Percentiles rank a stretch among this genome's conserved stretches.
These are phyloP conservation scores for Patella depressa DNA, from an alignment of 2,888 invertebrate genomes.

Conservation along the genomic window DNA sequence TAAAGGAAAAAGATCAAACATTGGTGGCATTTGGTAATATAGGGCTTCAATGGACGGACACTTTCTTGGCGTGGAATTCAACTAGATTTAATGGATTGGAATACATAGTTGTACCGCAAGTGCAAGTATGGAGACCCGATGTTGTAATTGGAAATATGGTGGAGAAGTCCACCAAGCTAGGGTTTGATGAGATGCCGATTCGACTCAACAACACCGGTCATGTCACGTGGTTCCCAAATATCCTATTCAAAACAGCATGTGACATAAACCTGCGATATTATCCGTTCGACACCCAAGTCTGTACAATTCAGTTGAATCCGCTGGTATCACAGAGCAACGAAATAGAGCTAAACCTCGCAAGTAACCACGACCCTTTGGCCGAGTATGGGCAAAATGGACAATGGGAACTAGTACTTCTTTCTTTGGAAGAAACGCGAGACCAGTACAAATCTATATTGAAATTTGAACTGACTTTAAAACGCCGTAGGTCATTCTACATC, in stretches of 20 bases:
- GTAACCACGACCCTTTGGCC: neutral
- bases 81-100: constrained; percentile 3
- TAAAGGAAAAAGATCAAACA: constrained; percentile 15
- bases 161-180: constrained; percentile 17
- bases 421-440: constrained; percentile 1
- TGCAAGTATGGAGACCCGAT: constrained; percentile 32
- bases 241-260: constrained; percentile 29
- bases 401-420: constrained; percentile 26
- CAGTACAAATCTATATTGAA: neutral
- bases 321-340: neutral
- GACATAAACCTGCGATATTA: constrained; percentile 33
- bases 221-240: constrained; percentile 23
- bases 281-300: constrained; percentile 33
- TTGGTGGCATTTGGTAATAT: constrained; percentile 13
- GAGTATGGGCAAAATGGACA: constrained; percentile 27
- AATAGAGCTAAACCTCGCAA: constrained; percentile 17
- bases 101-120: constrained; percentile 22
- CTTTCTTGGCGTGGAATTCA: constrained; percentile 23
- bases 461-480: constrained; percentile 27
- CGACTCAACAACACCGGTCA: constrained; percentile 15
- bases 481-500: constrained; percentile 30
- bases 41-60: constrained; percentile 12
- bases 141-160: constrained; percentile 26
- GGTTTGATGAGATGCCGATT: constrained; percentile 19
- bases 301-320: constrained; percentile 15